Evolutionary conservation across 1,140 invertebrate species (phyloP).

Genomic region (Sipha flava): DNA sequence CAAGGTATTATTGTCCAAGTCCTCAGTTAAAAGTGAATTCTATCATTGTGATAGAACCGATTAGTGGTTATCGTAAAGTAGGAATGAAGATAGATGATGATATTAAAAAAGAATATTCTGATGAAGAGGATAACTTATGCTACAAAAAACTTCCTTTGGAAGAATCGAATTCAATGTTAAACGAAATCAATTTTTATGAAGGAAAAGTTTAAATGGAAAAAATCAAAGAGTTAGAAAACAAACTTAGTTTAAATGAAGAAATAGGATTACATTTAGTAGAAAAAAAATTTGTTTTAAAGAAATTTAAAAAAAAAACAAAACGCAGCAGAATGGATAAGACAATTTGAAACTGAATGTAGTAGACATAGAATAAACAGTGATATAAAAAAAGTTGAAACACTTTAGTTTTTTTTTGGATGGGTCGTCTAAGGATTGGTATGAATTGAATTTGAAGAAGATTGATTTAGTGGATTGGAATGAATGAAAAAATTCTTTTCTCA

Average conservation of each 20-base stretch:
- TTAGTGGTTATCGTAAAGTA: neutral
- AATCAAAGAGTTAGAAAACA: too few relatives aligned
- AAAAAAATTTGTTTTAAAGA: slow-evolving; percentile 16
- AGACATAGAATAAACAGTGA: neutral
- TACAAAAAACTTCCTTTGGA: slow-evolving; percentile 15
- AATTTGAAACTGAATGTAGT: slow-evolving; percentile 9
- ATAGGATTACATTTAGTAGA: neutral
- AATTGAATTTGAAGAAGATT: slow-evolving; percentile 3
- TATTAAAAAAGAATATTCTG: slow-evolving; percentile 13
- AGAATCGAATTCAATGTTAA: neutral
- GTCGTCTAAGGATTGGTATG: slow-evolving; percentile 17
- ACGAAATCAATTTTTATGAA: neutral
- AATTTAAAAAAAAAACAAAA: slow-evolving; percentile 15
- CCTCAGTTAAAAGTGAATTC: too few relatives aligned
- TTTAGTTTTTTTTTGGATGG: slow-evolving; percentile 13
- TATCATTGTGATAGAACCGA: too few relatives aligned
- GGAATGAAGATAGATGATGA: neutral
- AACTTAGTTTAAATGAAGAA: neutral
- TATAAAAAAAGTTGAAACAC: slow-evolving; percentile 10
- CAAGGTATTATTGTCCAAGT: too few relatives aligned
- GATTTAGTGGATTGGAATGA: neutral
- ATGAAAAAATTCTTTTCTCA: slow-evolving; percentile 15
- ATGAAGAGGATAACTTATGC: slow-evolving; percentile 6
- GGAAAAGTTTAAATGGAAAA: neutral
- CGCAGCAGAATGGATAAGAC: neutral